Evolutionary conservation across 1,140 invertebrate genomes (phyloP).

Genomic region (Scaptomyza graminum): DNA sequence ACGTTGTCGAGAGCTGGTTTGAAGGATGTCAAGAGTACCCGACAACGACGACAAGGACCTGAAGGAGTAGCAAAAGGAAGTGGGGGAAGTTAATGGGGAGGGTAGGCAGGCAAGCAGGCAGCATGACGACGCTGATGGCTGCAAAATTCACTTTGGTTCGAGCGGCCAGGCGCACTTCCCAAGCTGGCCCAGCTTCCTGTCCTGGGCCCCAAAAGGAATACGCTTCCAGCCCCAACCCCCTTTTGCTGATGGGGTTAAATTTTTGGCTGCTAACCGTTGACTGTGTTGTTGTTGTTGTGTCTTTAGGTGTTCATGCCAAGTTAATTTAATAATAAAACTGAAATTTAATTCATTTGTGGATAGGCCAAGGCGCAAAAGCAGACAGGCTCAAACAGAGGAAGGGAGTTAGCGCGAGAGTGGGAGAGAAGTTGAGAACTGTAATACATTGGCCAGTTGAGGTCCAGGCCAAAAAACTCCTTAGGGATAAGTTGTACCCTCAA

Average conservation of each 20-base stretch:
- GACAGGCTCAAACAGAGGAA: background rate
- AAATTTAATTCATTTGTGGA: constrained; percentile 83
- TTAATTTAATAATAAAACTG: constrained; percentile 83
- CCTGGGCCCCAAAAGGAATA: constrained; percentile 1
- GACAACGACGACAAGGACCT: constrained; percentile 18
- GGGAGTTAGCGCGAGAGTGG: too few relatives aligned
- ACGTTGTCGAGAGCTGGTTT: constrained; percentile 10
- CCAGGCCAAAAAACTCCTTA: constrained; percentile 58
- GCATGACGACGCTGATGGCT: constrained; percentile 41
- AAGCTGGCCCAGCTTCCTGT: constrained; percentile 35
- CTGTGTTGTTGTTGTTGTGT: constrained; percentile 64
- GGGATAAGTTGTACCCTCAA: constrained; percentile 50
- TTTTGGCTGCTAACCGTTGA: constrained; percentile 29
- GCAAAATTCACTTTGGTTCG: constrained; percentile 68
- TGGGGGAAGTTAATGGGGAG: background rate
- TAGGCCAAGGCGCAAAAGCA: constrained; percentile 57
- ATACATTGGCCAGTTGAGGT: constrained; percentile 17
- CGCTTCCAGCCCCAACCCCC: background rate
- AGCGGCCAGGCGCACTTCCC: constrained; percentile 34
- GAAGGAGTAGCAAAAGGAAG: constrained; percentile 7
- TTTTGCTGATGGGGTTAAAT: constrained; percentile 62
- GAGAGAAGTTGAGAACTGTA: background rate
- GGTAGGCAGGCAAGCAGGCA: background rate
- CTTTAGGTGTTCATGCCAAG: constrained; percentile 83
- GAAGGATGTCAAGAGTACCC: constrained; percentile 12